A percentile compares a stretch with the other conserved stretches of the same genome.
Conservation (phyloP, 2,888 invertebrate species). For the Dicyrtoma fusca region DNA sequence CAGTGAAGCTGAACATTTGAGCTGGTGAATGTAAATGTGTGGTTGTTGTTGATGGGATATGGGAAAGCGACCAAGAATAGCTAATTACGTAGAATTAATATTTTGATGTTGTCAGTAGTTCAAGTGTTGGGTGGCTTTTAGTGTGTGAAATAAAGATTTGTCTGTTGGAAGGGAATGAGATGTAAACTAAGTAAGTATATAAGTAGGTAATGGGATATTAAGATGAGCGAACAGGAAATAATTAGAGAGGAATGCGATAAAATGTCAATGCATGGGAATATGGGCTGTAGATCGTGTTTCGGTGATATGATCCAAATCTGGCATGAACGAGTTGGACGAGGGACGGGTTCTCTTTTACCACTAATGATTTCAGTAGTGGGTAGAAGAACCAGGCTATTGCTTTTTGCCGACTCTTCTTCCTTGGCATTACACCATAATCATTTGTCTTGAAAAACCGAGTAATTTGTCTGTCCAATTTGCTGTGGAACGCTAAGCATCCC, state of each 20-base stretch:
- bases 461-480: constrained; percentile 57
- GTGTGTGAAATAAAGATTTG: too few relatives aligned
- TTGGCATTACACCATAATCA: constrained; percentile 55
- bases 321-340: constrained; percentile 31
- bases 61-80: too few relatives aligned
- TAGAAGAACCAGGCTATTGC: constrained; percentile 24
- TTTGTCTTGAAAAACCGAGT: constrained; percentile 55
- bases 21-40: too few relatives aligned
- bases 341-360: constrained; percentile 33
- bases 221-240: constrained; percentile 56
- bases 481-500: constrained; percentile 52
- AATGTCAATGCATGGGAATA: constrained; percentile 54
- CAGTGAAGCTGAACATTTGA: too few relatives aligned
- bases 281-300: constrained; percentile 39
- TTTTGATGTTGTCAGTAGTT: too few relatives aligned
- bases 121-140: too few relatives aligned
- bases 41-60: too few relatives aligned
- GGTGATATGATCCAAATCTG: constrained; percentile 45
- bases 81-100: too few relatives aligned
- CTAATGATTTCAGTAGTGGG: constrained; percentile 54
- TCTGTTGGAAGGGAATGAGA: constrained; percentile 9
- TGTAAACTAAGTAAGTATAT: constrained; percentile 22
- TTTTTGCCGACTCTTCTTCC: constrained; percentile 44
- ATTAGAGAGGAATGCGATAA: constrained; percentile 57
- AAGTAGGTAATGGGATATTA: constrained; percentile 52